Evolutionary conservation across 2,888 invertebrate genomes (phyloP).

Genomic region (Phaonia tiefii): DNA sequence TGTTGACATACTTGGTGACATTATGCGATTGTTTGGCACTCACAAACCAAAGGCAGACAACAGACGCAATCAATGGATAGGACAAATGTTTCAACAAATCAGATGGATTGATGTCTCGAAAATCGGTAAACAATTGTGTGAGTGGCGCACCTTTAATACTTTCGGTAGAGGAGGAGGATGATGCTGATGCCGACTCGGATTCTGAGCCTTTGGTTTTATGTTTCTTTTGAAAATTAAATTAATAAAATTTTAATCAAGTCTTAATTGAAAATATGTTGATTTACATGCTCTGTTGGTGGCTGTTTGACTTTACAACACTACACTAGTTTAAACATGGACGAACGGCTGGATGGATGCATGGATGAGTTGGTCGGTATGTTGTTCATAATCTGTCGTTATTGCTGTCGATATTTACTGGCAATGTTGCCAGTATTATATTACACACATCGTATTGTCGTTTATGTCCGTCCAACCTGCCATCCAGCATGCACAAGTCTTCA

Average conservation of each 20-base stretch:
- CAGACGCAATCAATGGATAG: neutral
- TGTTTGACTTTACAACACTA: constrained; percentile 47
- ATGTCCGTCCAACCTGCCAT: neutral
- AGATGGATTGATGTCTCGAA: constrained; percentile 15
- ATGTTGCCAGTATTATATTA: constrained; percentile 20
- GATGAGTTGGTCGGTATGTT: too few relatives aligned
- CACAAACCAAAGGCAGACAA: neutral
- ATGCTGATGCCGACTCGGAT: neutral
- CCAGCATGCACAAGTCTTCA: constrained; percentile 28
- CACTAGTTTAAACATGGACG: neutral
- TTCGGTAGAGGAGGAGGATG: neutral
- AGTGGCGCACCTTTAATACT: constrained; percentile 30
- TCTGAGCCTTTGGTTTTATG: neutral
- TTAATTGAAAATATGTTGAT: constrained; percentile 65
- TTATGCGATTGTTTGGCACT: constrained; percentile 59
- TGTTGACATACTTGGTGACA: constrained; percentile 58
- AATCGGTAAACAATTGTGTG: neutral
- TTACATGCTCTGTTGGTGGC: constrained; percentile 61
- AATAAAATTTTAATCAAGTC: constrained; percentile 65
- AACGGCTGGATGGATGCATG: neutral
- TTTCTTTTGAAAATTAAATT: constrained; percentile 52
- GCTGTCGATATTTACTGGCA: neutral
- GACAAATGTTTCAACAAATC: neutral
- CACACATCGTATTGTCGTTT: constrained; percentile 29
- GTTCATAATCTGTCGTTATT: neutral